A percentile compares a stretch with the other conserved stretches of the same genome.
Conservation (phyloP, 2,113 vertebrate genomes). For the Muntiacus muntjak region DNA sequence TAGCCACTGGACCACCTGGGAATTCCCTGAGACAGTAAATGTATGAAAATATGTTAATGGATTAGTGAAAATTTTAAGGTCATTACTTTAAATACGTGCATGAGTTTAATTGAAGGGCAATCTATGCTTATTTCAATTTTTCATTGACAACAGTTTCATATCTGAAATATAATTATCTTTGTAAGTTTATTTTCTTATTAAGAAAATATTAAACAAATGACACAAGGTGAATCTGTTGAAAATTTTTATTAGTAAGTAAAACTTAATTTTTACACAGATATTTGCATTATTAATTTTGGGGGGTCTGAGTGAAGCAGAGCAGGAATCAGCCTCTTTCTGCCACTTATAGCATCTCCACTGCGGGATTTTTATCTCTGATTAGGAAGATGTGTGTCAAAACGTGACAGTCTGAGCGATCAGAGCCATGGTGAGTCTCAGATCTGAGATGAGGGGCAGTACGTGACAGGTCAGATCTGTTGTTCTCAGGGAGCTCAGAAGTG, state of each 20-base stretch:
- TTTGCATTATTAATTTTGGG: neutral
- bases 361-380: rapidly evolving
- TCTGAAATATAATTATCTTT: neutral
- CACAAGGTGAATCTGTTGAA: neutral
- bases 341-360: neutral
- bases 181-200: neutral
- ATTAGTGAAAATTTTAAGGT: neutral
- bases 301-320: neutral
- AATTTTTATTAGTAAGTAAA: neutral
- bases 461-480: neutral
- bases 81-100: neutral
- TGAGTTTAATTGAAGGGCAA: neutral
- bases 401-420: neutral
- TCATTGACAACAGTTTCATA: neutral
- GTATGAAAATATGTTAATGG: neutral
- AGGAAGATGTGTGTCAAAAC: neutral
- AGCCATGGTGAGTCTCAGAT: neutral
- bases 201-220: neutral
- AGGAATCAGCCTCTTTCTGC: neutral
- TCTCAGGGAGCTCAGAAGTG: neutral
- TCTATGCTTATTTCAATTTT: neutral
- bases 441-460: neutral
- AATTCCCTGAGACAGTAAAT: neutral
- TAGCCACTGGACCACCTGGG: too few relatives aligned
- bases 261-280: neutral